Percentiles rank a stretch among this genome's conserved stretches.
phyloP scores from a whole-genome alignment of 35 echinoderm and acorn worm genomes.

The Apostichopus japonicus region DNA sequence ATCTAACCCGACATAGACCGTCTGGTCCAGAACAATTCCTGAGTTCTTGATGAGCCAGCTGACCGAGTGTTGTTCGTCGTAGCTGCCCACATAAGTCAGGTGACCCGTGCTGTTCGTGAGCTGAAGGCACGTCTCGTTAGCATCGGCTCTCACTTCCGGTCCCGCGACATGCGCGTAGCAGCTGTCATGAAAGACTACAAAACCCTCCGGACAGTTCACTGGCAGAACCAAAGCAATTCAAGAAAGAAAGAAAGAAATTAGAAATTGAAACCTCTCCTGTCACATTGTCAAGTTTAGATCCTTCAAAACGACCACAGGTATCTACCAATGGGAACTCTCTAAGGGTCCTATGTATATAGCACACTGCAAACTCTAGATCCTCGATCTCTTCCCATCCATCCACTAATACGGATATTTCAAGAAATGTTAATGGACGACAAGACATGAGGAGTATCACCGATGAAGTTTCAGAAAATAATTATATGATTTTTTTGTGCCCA shows the following conservation, averaged over 20 bases:
- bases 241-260: neutral
- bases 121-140: constrained; percentile 62
- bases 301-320: too few species aligned
- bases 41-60: constrained; percentile 64
- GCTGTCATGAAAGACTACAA: constrained; percentile 74
- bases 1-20: constrained; percentile 53
- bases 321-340: too few species aligned
- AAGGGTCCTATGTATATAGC: too few species aligned
- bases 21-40: neutral
- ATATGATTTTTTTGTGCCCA: too few species aligned
- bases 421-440: too few species aligned
- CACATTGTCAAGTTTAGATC: too few species aligned
- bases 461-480: too few species aligned
- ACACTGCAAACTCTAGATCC: too few species aligned
- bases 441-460: too few species aligned
- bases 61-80: constrained; percentile 72
- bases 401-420: too few species aligned
- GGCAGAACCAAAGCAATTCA: neutral
- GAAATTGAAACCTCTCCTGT: neutral
- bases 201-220: constrained; percentile 71
- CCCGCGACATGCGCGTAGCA: constrained; percentile 54
- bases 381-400: too few species aligned
- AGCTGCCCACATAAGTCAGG: constrained; percentile 63
- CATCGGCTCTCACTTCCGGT: constrained; percentile 19
- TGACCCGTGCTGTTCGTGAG: constrained; percentile 62